Evolutionary conservation across 2,888 invertebrate species (phyloP), one percentile per base, ranked within the genome.

Genomic region (Eugnorisma glareosa): DNA sequence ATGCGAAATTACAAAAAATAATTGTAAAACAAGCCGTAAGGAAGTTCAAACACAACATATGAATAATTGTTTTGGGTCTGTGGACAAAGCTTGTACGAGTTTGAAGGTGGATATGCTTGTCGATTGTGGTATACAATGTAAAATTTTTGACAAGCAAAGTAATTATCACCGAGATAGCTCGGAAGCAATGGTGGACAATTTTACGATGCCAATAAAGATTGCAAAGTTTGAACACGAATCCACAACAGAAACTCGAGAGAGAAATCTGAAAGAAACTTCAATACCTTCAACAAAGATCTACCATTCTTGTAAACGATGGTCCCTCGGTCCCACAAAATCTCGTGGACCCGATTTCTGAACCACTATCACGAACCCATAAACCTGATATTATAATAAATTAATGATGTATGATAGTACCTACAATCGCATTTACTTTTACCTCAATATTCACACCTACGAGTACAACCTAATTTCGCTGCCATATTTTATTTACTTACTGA

Each of bases 291-390:
- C 5, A 18, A n/a, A 15, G 21, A 78, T 74, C 66, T 72, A 45
- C 35, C 81, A 89, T 79, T 88, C 89, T 72, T 91, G 90, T 57
- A 93, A 91, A 81, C 90, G 93, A 61, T 96, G 96, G 96, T 92
- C 95, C 45, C 73, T 96, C 71, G 90, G 93, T 21, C 90, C 88
- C 74, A 89, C 90, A 24, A 28, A 2, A 13, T 79, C 86, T 5
- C 91, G 89, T 79, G 95, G 95, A 15, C 96, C 96, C 37, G 96
- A 96, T 85, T 96, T 96, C 87, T 96, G 87, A 90, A 35, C 28
- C 13, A 31, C 18, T 54, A 54, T 64, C 5, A 57, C 18, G 45
- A 67, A 63, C 37, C 6, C 5, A n/a, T 15, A 24, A 63, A 7
- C 37, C 13, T 35, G 21, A 4, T 40, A n/a, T 37, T 63, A 37